phyloP scores from a whole-genome alignment of 2,797 vertebrate species.

The Acipenser oxyrinchus region DNA sequence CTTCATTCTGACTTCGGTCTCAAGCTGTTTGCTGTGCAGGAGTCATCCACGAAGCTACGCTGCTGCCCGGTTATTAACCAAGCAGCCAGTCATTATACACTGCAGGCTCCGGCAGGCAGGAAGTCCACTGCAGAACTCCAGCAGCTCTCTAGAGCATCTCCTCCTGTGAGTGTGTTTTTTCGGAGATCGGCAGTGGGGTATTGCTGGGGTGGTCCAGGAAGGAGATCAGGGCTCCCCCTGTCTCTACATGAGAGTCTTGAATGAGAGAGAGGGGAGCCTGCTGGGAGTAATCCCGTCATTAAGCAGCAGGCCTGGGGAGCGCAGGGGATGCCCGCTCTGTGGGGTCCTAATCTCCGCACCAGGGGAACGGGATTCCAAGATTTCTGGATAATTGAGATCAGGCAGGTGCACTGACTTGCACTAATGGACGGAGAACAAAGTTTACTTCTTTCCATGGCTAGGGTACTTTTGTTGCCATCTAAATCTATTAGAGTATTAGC shows the following conservation, averaged over 20 bases:
- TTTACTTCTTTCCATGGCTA: conserved; percentile 47
- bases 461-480: conserved; percentile 60
- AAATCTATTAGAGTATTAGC: conserved; percentile 59
- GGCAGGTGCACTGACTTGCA: conserved; percentile 51
- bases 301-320: conserved; percentile 32
- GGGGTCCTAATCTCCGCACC: conserved; percentile 48
- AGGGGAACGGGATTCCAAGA: conserved; percentile 37
- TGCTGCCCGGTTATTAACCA: too few species aligned
- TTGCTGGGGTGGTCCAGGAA: conserved; percentile 21
- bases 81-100: too few species aligned
- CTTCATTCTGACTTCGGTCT: too few species aligned
- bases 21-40: too few species aligned
- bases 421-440: conserved; percentile 44
- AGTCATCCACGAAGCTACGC: too few species aligned
- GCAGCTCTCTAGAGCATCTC: too few species aligned
- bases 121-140: too few species aligned
- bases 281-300: conserved; percentile 29
- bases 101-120: too few species aligned
- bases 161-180: background rate
- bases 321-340: conserved; percentile 46
- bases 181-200: conserved; percentile 7
- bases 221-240: conserved; percentile 18
- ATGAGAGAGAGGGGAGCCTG: conserved; percentile 27
- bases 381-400: conserved; percentile 44
- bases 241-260: conserved; percentile 34